phyloP scores from a whole-genome alignment of 2,797 vertebrate genomes.

The Catharus ustulatus region DNA sequence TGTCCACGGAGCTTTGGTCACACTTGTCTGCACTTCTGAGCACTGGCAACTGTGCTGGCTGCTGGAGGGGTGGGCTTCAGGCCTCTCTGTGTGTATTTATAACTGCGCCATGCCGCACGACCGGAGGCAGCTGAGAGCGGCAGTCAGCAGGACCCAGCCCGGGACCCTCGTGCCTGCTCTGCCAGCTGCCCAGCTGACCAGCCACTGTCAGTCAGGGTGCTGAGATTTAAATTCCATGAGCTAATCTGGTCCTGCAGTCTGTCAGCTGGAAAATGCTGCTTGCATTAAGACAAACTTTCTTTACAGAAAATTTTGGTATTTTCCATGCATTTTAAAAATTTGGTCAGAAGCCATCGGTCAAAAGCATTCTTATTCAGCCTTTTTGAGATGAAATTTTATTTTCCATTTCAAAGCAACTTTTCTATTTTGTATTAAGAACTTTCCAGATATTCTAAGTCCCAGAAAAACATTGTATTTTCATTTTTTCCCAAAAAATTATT shows the following conservation, averaged over 20 bases:
- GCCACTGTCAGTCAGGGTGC: background rate
- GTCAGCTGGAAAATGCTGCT: background rate
- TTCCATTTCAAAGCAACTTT: background rate
- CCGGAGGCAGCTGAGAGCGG: accelerated
- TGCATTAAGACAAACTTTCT: background rate
- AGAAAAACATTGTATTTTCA: background rate
- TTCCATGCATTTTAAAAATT: background rate
- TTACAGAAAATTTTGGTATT: background rate
- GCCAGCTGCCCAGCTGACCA: background rate
- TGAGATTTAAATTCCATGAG: background rate
- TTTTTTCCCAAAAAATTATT: background rate
- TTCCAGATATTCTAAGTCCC: background rate
- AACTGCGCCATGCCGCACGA: accelerated
- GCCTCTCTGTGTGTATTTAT: background rate
- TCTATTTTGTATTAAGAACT: background rate
- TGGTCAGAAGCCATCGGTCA: background rate
- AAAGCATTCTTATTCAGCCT: background rate
- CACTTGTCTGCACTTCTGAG: background rate
- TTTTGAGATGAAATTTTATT: background rate
- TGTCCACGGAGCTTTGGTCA: background rate
- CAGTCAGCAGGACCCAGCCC: accelerated
- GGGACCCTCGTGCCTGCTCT: background rate
- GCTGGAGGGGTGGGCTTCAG: background rate
- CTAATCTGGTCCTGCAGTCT: background rate
- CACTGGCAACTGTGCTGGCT: background rate